Evolutionary conservation across 23 tunicate species (phyloP), one percentile per base, ranked within the genome.

Genomic region (Halocynthia roretzi): DNA sequence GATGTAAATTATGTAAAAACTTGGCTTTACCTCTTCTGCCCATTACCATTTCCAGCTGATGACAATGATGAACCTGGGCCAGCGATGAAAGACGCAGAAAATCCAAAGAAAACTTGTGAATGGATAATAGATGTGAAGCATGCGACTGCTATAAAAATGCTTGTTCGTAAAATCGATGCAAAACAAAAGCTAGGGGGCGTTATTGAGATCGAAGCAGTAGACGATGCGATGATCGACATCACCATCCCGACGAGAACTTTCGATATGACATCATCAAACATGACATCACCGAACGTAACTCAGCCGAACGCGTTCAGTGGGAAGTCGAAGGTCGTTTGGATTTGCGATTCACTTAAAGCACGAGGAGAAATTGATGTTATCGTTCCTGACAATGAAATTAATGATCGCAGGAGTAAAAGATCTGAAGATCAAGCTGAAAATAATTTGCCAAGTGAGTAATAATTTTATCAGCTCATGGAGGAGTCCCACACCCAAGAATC

Each of bases 161-260:
- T 74, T 8, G 31, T 74, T 21, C 56, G 56, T 22, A 74, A 74
- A 74, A 74, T 74, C 65, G 78, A 74, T 48, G 8, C 63, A 64
- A 74, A 56, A 56, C 60, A 48, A 12, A 74, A 74, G n/a, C 63
- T 74, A 31, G 78, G 78, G 9, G 78, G 78, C 64, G 78, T 74
- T 12, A 53, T 74, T 48, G 78, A 74, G 56, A 74, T 74, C 78
- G 78, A 74, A 74, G 78, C 78, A 8, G 78, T 8, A 4, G 56
- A 74, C 5, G 78, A 64, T 8, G n/a, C 78, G 1, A 52, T 22
- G 6, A 21, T 74, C 11, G n/a, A 12, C 49, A 8, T 74, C 60
- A 52, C 78, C 8, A 53, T 54, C 23, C 62, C 78, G 5, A 8
- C 55, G 0, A 54, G 31, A 2, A 10, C 76, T 18, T 31, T 31